phyloP scores from a whole-genome alignment of 2,113 vertebrate genomes.

The Silurus meridionalis region DNA sequence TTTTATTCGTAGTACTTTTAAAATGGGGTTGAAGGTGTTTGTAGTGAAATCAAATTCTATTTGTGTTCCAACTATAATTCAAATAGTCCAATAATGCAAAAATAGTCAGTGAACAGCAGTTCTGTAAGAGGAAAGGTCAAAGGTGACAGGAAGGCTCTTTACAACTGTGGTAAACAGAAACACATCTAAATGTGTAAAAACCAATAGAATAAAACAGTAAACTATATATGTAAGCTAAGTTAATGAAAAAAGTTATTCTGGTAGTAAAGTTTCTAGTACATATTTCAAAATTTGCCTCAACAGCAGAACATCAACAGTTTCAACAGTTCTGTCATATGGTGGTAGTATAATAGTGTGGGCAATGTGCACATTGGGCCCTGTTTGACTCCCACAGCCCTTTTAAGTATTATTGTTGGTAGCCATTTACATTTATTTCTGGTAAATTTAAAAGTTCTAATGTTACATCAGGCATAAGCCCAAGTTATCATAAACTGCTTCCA shows the following conservation, averaged over 20 bases:
- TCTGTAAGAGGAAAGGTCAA: background rate
- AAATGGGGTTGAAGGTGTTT: constrained; percentile 57
- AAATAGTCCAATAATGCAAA: constrained; percentile 43
- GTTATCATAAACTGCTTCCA: background rate
- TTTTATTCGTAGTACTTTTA: constrained; percentile 75
- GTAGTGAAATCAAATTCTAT: constrained; percentile 62
- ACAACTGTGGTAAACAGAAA: background rate
- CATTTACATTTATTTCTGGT: background rate
- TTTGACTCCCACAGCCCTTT: background rate
- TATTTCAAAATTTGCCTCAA: background rate
- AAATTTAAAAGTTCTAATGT: background rate
- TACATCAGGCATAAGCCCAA: background rate
- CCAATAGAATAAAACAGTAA: background rate
- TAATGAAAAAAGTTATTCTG: background rate
- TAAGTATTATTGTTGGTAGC: background rate
- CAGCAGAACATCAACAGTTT: background rate
- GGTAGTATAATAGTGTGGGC: background rate
- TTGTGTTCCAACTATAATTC: constrained; percentile 54
- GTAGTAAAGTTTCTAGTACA: background rate
- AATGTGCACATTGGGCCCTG: background rate
- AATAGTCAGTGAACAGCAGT: background rate
- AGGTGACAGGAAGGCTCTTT: background rate
- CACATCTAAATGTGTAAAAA: background rate
- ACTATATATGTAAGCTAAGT: too few species aligned
- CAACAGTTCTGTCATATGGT: background rate